Percentiles rank a stretch among this genome's conserved stretches.
phyloP scores from a whole-genome alignment of 2,113 vertebrate genomes.

The Murina feae region DNA sequence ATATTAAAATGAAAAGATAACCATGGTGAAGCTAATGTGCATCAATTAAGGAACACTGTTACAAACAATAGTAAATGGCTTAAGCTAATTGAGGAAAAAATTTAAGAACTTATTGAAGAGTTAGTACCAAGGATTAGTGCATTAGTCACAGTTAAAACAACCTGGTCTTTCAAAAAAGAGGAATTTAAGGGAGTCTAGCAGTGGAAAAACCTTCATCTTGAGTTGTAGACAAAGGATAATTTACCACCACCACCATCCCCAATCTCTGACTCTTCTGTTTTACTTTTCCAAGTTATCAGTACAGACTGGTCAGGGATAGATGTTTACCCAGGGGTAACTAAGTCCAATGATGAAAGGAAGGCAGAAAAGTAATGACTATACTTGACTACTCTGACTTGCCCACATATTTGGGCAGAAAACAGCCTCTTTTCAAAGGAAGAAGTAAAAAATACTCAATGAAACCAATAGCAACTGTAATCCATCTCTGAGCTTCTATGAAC shows the following conservation, averaged over 20 bases:
- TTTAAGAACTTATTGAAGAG: background rate
- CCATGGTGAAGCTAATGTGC: background rate
- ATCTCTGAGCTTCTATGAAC: background rate
- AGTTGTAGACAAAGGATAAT: background rate
- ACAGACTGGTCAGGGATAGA: background rate
- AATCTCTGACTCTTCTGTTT: background rate
- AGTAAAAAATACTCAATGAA: background rate
- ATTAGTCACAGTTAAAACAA: background rate
- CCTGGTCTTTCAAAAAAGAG: background rate
- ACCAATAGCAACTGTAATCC: background rate
- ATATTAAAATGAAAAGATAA: background rate
- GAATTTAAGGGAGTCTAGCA: background rate
- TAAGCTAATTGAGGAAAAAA: background rate
- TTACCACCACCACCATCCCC: background rate
- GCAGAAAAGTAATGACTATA: background rate
- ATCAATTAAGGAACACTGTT: background rate
- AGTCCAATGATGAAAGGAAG: background rate
- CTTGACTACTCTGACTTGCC: background rate
- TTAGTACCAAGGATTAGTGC: background rate
- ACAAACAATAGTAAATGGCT: background rate
- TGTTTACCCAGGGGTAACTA: background rate
- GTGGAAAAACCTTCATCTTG: background rate
- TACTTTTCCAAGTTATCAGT: background rate
- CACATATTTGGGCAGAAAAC: background rate
- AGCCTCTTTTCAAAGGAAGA: background rate